A percentile compares a stretch with the other conserved stretches of the same genome.
Conservation (phyloP, 2,888 invertebrate genomes). For the Bimastos eiseni region DNA sequence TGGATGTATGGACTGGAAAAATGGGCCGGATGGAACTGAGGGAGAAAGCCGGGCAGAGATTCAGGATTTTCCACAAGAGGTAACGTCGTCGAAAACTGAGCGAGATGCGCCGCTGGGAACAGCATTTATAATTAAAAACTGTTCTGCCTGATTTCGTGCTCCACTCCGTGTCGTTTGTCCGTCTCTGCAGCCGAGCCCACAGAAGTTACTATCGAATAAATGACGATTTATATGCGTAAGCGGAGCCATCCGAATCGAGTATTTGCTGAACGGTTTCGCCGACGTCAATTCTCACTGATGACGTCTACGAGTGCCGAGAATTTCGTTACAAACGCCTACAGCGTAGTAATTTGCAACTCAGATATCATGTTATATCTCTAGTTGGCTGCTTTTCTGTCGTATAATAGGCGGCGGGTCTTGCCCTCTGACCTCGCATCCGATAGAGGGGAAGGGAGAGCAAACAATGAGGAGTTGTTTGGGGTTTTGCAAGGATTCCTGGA, state of each 20-base stretch:
- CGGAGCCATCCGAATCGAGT: background rate
- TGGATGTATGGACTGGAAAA: background rate
- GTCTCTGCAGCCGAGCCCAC: background rate
- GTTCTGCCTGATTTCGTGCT: background rate
- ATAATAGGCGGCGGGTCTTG: too few species aligned
- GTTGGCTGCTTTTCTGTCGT: too few species aligned
- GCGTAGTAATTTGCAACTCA: background rate
- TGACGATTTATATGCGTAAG: background rate
- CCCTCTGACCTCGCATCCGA: too few species aligned
- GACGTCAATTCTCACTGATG: background rate
- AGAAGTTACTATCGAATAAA: background rate
- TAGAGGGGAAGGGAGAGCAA: too few species aligned
- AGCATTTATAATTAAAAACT: background rate
- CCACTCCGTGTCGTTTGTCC: background rate
- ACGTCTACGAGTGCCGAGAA: background rate
- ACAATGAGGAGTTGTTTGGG: too few species aligned
- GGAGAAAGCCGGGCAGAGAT: background rate
- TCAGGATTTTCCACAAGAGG: background rate
- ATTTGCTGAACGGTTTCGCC: background rate
- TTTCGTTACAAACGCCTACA: background rate
- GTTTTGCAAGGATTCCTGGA: too few species aligned
- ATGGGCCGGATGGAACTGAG: background rate
- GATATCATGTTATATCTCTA: too few species aligned
- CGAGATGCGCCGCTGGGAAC: background rate
- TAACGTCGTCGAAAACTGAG: background rate